Percentiles rank a stretch among this genome's conserved stretches.
Conservation (phyloP, 2,113 vertebrate genomes). For the Mionectes macconnelli region DNA sequence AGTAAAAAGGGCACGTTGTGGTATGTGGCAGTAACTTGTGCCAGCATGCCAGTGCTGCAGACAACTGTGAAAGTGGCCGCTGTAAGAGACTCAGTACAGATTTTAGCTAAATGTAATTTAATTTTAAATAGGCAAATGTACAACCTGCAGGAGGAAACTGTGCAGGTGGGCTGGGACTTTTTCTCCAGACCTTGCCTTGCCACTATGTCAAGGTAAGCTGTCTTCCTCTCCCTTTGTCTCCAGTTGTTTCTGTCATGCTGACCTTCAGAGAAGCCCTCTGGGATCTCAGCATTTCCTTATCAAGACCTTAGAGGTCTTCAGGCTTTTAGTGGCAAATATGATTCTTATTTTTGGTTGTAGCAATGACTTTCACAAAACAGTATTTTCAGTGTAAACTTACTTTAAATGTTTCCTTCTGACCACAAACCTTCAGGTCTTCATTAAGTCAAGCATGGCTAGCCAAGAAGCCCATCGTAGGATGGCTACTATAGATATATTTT, state of each 20-base stretch:
- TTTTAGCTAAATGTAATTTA: not conserved
- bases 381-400: not conserved
- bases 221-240: not conserved
- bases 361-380: not conserved
- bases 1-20: not conserved
- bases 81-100: not conserved
- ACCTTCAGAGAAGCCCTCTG: constrained; percentile 46
- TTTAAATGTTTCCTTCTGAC: not conserved
- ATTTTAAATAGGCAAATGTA: not conserved
- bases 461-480: not conserved
- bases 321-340: not conserved
- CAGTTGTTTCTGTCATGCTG: not conserved
- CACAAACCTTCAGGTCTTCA: not conserved
- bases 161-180: not conserved
- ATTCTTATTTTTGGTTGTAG: not conserved
- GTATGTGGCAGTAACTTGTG: not conserved
- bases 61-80: fast-evolving
- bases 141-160: not conserved
- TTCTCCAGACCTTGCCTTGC: not conserved
- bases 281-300: constrained; percentile 1
- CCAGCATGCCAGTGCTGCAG: not conserved
- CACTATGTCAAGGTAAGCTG: not conserved
- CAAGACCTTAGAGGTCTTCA: not conserved
- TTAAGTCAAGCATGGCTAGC: not conserved
- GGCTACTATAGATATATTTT: not conserved